Percentiles rank a stretch among this genome's conserved stretches.
Evolutionary conservation across 2,113 vertebrate genomes (phyloP).

Genomic region (Neotoma lepida): DNA sequence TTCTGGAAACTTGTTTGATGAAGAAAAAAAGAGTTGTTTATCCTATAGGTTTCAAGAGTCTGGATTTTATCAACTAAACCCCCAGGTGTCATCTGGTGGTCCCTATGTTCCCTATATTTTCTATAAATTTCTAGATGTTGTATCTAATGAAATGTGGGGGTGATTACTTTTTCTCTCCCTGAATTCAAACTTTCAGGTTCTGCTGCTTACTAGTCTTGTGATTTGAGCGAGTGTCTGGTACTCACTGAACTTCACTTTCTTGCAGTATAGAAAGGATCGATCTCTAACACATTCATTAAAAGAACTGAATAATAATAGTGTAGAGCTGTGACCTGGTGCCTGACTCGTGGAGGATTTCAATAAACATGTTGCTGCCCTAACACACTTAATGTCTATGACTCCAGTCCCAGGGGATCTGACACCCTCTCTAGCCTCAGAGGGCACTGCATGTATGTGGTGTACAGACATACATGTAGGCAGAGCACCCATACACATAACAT

Average conservation of each 20-base stretch:
- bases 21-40: not conserved
- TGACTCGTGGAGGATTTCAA: not conserved
- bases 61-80: not conserved
- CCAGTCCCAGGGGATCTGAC: not conserved
- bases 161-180: not conserved
- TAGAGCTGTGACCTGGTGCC: not conserved
- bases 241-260: not conserved
- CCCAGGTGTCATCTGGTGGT: not conserved
- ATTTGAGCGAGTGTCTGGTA: not conserved
- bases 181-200: not conserved
- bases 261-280: not conserved
- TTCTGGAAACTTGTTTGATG: conserved; percentile 6
- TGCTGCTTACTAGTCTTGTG: not conserved
- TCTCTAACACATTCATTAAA: not conserved
- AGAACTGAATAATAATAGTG: not conserved
- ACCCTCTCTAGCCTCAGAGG: not conserved
- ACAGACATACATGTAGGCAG: not conserved
- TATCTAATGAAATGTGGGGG: not conserved
- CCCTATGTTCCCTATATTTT: not conserved
- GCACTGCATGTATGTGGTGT: not conserved
- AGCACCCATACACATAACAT: not conserved
- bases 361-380: not conserved
- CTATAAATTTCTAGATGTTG: not conserved
- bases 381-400: not conserved
- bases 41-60: not conserved